Evolutionary conservation across 2,888 invertebrate species (phyloP).

Genomic region (Cistogaster globosa): DNA sequence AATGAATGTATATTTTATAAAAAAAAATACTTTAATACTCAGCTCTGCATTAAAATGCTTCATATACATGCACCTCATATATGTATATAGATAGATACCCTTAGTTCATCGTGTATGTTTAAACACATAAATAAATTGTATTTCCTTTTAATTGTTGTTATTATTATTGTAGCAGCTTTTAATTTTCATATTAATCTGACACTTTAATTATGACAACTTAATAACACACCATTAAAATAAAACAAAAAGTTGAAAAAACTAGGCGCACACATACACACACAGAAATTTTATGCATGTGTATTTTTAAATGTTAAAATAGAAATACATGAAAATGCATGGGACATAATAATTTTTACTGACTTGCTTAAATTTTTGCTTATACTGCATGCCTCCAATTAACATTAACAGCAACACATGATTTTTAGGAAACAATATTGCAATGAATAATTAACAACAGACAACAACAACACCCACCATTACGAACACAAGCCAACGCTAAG

Average conservation of each 20-base stretch:
- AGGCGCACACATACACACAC: background rate
- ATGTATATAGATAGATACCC: too few species aligned
- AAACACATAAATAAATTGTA: constrained; percentile 28
- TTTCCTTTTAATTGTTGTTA: constrained; percentile 15
- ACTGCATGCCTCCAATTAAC: constrained; percentile 38
- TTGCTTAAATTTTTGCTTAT: constrained; percentile 31
- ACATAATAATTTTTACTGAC: constrained; percentile 21
- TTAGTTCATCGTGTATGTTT: background rate
- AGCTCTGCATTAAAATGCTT: background rate
- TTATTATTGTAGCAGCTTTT: constrained; percentile 31
- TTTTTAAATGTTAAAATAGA: constrained; percentile 1
- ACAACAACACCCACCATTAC: background rate
- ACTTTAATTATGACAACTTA: constrained; percentile 66
- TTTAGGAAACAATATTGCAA: constrained; percentile 61
- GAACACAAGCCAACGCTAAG: background rate
- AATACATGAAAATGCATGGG: constrained; percentile 5
- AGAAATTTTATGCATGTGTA: background rate
- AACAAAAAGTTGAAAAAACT: constrained; percentile 30
- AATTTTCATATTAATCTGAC: constrained; percentile 58
- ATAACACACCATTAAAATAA: constrained; percentile 55
- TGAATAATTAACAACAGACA: constrained; percentile 63
- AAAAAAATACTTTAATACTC: background rate
- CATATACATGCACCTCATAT: too few species aligned
- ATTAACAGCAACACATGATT: constrained; percentile 36
- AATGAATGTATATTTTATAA: too few species aligned